Percentiles rank a stretch among this genome's conserved stretches.
These are phyloP conservation scores for Campaea margaritaria DNA, from an alignment of 2,888 invertebrate genomes.

Conservation along the genomic window DNA sequence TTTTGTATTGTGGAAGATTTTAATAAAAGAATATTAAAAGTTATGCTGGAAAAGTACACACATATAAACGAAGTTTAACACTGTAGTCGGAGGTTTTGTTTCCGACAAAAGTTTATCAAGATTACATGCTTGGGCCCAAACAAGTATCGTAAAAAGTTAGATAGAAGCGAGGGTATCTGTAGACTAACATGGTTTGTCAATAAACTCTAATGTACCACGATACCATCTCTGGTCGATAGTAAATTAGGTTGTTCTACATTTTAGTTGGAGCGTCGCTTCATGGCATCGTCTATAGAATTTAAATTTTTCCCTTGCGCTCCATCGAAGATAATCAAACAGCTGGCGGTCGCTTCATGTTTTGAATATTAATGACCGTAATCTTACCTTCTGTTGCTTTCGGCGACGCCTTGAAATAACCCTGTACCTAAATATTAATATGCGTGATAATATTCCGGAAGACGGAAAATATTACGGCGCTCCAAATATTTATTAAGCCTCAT, in stretches of 20 bases:
- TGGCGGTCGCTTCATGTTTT: conserved; percentile 62
- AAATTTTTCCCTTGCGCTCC: conserved; percentile 62
- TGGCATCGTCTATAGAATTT: conserved; percentile 63
- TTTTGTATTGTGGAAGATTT: conserved; percentile 37
- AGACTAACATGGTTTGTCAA: conserved; percentile 16
- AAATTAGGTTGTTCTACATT: conserved; percentile 56
- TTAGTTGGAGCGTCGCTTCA: conserved; percentile 52
- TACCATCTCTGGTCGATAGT: conserved; percentile 46
- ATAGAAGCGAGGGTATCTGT: conserved; percentile 10
- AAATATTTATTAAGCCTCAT: conserved; percentile 25
- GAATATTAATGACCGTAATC: conserved; percentile 69
- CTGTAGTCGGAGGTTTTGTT: conserved; percentile 23
- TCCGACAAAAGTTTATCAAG: conserved; percentile 7
- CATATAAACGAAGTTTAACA: not conserved
- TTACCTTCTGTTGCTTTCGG: conserved; percentile 50
- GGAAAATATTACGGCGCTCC: conserved; percentile 32
- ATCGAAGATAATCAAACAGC: conserved; percentile 73
- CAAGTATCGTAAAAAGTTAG: conserved; percentile 6
- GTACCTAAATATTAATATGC: conserved; percentile 40
- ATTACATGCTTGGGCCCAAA: conserved; percentile 21
- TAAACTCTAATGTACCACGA: conserved; percentile 18
- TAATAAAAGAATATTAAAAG: conserved; percentile 26
- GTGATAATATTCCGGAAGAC: conserved; percentile 36
- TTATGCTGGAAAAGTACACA: conserved; percentile 2
- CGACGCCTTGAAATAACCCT: conserved; percentile 41